Evolutionary conservation across 2,888 invertebrate genomes (phyloP), one percentile per base, ranked within the genome.

Genomic region (Danaus chrysippus): DNA sequence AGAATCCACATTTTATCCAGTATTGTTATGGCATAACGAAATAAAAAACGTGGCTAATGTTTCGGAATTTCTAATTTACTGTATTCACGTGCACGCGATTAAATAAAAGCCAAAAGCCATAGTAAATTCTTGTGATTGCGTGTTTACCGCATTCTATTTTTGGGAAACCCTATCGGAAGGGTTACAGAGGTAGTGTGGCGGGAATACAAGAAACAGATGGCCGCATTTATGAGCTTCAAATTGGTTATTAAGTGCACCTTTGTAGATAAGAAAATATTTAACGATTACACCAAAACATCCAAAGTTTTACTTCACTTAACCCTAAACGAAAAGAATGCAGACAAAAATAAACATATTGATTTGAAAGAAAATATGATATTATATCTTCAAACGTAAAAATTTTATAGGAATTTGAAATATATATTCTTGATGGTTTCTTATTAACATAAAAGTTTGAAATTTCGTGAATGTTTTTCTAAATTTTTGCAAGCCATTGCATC

Each of bases 201-300:
- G 42, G 43, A 56, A 56, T 61, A 42, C 23, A 41, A 56, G 68
- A 73, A 82, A 73, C 86, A 86, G 83, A 86, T 81, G 81, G 75
- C 74, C 67, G 60, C 59, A 67, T 77, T 84, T 80, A 83, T 80
- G 80, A 77, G 67, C 78, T 79, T 76, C 75, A 71, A 84, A 85
- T 80, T 67, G 76, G 57, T 73, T 73, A 66, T 64, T 72, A 73
- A 75, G 73, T 72, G 73, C 69, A 70, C 62, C 62, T 60, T 63
- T 68, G 64, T 63, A 62, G 62, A 69, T 66, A 68, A 61, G 56
- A 15, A 54, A 15, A 54, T 56, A 61, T 65, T 69, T 67, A 69
- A 62, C 64, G 52, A 19, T 53, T 19, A 54, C 54, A 60, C 58
- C 42, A 56, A 43, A n/a, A 56, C 23, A 46, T 44, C 52, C 56